Evolutionary conservation across 2,113 vertebrate genomes (phyloP).

Genomic region (Oreochromis niloticus): DNA sequence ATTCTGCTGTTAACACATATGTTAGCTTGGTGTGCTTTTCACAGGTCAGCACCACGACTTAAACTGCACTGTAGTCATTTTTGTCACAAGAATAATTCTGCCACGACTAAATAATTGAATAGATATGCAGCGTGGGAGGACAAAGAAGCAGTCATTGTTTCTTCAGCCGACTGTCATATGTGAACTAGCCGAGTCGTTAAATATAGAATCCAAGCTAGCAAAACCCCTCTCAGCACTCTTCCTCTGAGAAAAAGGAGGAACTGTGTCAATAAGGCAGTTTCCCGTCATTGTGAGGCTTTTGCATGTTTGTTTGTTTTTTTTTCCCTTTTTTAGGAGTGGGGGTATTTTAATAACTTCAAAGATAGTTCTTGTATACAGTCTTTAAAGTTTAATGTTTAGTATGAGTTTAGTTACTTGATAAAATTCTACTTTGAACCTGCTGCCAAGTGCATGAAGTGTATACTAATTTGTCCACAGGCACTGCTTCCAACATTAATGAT

Average conservation of each 20-base stretch:
- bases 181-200: conserved; percentile 4
- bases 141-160: neutral
- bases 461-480: neutral
- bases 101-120: neutral
- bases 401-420: neutral
- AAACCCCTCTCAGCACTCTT: conserved; percentile 10
- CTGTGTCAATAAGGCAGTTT: conserved; percentile 41
- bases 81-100: neutral
- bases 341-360: neutral
- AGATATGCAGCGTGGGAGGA: neutral
- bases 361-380: neutral
- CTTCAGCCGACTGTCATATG: neutral
- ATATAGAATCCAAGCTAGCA: conserved; percentile 2
- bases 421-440: neutral
- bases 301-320: neutral
- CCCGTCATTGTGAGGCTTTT: conserved; percentile 27
- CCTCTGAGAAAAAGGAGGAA: conserved; percentile 54
- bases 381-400: neutral
- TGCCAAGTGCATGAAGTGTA: neutral
- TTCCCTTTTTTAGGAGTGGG: neutral
- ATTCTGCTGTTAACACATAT: neutral
- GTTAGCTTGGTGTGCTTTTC: neutral
- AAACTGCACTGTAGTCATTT: neutral
- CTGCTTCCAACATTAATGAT: neutral
- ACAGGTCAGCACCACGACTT: neutral